Conservation (phyloP, 2,888 invertebrate species). For the Tethea ocularis region DNA sequence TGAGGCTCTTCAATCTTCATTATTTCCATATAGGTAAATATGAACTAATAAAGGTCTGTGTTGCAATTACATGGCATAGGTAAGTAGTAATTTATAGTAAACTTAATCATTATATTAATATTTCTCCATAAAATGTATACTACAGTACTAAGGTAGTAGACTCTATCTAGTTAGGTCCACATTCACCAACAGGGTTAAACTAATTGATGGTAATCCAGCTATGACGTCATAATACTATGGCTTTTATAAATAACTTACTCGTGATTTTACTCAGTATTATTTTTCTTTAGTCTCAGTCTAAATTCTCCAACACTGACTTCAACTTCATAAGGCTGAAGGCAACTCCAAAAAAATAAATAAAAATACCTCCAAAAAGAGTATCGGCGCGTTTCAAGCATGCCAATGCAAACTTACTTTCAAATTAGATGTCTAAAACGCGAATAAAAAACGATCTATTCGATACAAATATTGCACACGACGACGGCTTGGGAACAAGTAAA, state of each 20-base stretch:
- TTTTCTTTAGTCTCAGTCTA: slow-evolving; percentile 20
- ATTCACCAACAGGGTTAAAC: too few species aligned
- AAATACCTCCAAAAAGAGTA: slow-evolving; percentile 34
- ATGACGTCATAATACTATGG: neutral
- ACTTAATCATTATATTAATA: neutral
- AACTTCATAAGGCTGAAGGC: slow-evolving; percentile 41
- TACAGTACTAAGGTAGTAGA: neutral
- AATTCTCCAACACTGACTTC: slow-evolving; percentile 53
- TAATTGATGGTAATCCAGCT: too few species aligned
- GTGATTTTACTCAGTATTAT: neutral
- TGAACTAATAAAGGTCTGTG: too few species aligned
- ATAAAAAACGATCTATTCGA: slow-evolving; percentile 66
- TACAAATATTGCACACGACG: slow-evolving; percentile 81
- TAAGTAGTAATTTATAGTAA: too few species aligned
- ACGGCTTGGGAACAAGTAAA: slow-evolving; percentile 56
- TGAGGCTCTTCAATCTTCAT: too few species aligned
- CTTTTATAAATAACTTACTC: neutral
- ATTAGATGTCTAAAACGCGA: slow-evolving; percentile 66
- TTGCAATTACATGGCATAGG: neutral
- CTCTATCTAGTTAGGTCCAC: neutral
- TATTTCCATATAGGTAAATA: too few species aligned
- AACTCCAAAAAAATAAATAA: slow-evolving; percentile 28
- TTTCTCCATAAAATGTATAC: neutral
- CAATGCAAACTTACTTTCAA: slow-evolving; percentile 67
- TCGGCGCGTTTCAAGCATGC: slow-evolving; percentile 47